phyloP scores from a whole-genome alignment of 64 coral and sea anemone species.

The Pachyseris speciosa region DNA sequence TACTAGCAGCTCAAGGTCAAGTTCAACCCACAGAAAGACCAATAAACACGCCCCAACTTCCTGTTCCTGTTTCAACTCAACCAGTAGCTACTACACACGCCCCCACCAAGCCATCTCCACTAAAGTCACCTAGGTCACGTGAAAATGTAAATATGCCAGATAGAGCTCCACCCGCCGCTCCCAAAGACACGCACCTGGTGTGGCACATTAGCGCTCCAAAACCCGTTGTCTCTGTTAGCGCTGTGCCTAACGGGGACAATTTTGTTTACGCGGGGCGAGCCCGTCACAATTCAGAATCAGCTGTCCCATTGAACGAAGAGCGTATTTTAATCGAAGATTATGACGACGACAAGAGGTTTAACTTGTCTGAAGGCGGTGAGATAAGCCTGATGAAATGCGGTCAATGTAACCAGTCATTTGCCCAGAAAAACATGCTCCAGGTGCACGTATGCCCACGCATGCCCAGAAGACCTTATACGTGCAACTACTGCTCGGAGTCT shows the following conservation, averaged over 20 bases:
- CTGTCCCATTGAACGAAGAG: conserved; percentile 3
- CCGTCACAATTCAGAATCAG: neutral
- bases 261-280: neutral
- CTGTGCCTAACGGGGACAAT: neutral
- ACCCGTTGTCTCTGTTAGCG: neutral
- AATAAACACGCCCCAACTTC: neutral
- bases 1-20: conserved; percentile 46
- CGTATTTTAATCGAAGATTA: conserved; percentile 31
- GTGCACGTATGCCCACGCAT: conserved; percentile 63
- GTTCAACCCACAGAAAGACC: neutral
- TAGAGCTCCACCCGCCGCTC: neutral
- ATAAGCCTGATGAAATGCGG: conserved; percentile 68
- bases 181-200: conserved; percentile 18
- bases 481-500: conserved; percentile 74
- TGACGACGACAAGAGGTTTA: conserved; percentile 19
- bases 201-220: neutral
- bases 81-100: neutral
- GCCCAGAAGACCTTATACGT: conserved; percentile 64
- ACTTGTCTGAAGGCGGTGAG: neutral
- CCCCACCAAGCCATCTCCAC: neutral
- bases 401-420: conserved; percentile 70
- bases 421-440: conserved; percentile 65
- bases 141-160: neutral
- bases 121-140: conserved; percentile 13
- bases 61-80: conserved; percentile 14